Base-by-base conservation (phyloP, 2,797 vertebrate genomes). In the Halcyon chelicuti region DNA sequence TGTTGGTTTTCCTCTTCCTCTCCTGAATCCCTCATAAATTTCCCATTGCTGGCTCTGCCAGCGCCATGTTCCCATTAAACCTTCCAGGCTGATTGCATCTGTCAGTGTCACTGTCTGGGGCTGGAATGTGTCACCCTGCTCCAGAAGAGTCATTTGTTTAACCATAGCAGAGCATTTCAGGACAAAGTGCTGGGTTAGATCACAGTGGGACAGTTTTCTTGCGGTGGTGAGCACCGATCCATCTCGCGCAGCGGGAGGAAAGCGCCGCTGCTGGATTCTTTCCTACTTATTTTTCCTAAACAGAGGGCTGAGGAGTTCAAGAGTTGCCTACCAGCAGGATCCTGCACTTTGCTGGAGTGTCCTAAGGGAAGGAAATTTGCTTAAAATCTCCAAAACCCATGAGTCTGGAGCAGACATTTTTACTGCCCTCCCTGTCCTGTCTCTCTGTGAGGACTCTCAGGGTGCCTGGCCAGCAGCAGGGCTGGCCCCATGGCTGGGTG, bases 261-360 rank as follows among this genome's bases (percentile, higher is more conserved):
- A 96, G 77, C 37, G 37, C 65, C 4, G 40, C 80, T 78, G 83
- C 93, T 96, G 94, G 86, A 96, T 96, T 96, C 93, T 96, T 97
- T 96, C 96, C 95, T 95, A 85, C 89, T 94, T 94, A 86, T 92
- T 96, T 96, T 96, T 96, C 95, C 96, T 96, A 96, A 97, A 96
- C 95, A 97, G 60, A 95, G 57, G 37, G 46, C 65, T 88, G 72
- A 94, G 89, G 84, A 88, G 52, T 29, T 52, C 1, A 0, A 78
- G 91, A 93, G 47, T 82, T 23, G 28, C 94, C 91, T 93, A 88
- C 88, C 52, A 82, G 67, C 63, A 82, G 81, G 40, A 94, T 71
- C 55, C 63, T 90, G 72, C 16, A 3, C 60, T 44, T 87, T 52
- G 12, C 57, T 76, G 44, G 55, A 74, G 58, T 0, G 0, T 67